phyloP scores from a whole-genome alignment of 2,113 vertebrate genomes.

The Arenaria interpres region DNA sequence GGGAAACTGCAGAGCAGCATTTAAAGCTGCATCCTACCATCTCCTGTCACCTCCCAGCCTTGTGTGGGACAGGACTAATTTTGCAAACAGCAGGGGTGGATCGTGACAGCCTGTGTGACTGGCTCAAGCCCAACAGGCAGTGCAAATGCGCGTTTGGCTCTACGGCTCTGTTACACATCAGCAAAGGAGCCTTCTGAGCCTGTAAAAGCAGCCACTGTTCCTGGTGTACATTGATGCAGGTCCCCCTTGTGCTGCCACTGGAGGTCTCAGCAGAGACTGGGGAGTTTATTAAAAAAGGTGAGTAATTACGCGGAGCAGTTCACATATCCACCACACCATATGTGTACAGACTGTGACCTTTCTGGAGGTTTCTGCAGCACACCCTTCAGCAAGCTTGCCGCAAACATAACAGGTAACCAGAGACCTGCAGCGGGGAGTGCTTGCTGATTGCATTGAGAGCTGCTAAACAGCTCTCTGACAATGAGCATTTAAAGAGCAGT shows the following conservation, averaged over 20 bases:
- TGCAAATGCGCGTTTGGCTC: neutral
- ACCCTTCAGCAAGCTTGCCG: neutral
- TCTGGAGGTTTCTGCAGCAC: constrained; percentile 15
- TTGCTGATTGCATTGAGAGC: neutral
- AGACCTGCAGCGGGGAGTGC: neutral
- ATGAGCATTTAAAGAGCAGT: constrained; percentile 1
- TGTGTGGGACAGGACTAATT: constrained; percentile 10
- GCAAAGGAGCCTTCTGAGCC: neutral
- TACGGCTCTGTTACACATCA: neutral
- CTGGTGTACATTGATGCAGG: neutral
- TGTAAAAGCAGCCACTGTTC: neutral
- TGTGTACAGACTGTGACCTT: constrained; percentile 1
- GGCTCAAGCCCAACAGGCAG: neutral
- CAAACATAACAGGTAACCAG: neutral
- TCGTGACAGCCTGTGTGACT: neutral
- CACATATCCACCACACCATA: neutral
- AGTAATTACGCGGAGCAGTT: constrained; percentile 47
- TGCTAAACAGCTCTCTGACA: constrained; percentile 37
- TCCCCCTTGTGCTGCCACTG: neutral
- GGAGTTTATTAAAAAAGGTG: constrained; percentile 57
- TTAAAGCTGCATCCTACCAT: neutral
- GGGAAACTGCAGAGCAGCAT: neutral
- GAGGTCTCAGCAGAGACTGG: neutral
- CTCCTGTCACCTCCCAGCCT: neutral
- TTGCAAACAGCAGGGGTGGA: neutral